Conservation (phyloP, 1,140 invertebrate species). For the Habropoda laboriosa region DNA sequence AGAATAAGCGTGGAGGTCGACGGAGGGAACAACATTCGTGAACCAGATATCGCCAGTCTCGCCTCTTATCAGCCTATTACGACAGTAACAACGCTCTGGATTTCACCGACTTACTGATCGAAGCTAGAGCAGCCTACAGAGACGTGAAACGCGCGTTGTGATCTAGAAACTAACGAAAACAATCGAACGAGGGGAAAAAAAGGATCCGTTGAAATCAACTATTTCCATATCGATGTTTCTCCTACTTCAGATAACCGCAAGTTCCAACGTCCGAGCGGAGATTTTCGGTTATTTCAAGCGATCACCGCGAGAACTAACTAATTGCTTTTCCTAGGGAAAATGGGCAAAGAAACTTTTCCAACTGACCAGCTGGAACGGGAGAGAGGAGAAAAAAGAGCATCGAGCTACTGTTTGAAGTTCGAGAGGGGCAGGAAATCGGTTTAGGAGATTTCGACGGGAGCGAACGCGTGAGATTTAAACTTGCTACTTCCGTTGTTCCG, state of each 20-base stretch:
- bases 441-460: conserved; percentile 26
- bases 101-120: background rate
- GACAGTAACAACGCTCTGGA: conserved; percentile 11
- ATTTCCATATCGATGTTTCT: background rate
- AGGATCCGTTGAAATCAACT: background rate
- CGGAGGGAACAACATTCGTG: background rate
- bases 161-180: no score
- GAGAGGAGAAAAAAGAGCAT: background rate
- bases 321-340: conserved; percentile 27
- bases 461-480: conserved; percentile 21
- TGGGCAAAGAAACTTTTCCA: background rate
- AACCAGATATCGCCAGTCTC: conserved; percentile 27
- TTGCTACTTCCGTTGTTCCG: conserved; percentile 2
- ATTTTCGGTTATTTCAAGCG: conserved; percentile 4
- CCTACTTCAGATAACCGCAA: background rate
- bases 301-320: no score
- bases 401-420: background rate
- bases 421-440: conserved; percentile 22
- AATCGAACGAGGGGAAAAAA: background rate
- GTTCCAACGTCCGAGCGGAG: background rate
- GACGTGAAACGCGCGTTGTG: no score
- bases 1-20: conserved; percentile 1
- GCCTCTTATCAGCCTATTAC: conserved; percentile 33
- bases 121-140: no score
- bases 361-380: background rate